Evolutionary conservation across 1,140 invertebrate species (phyloP).

Genomic region (Cepaea nemoralis): DNA sequence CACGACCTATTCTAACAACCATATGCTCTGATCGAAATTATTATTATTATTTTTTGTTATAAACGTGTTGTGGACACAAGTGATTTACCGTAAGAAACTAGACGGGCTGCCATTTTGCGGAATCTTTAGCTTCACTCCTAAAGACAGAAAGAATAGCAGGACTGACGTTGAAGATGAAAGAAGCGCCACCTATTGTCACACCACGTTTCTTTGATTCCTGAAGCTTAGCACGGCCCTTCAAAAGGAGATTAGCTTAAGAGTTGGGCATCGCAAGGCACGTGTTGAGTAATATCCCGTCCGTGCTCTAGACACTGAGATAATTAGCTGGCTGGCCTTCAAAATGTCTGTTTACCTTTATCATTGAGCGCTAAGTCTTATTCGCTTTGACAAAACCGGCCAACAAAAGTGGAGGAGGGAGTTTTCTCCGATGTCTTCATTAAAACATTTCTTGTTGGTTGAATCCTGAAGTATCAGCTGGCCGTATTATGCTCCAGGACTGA

Average conservation of each 20-base stretch:
- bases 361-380: not conserved
- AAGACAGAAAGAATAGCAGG: not conserved
- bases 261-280: not conserved
- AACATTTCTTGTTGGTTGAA: not conserved
- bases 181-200: not conserved
- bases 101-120: not conserved
- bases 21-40: no score
- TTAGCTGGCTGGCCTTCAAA: not conserved
- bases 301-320: not conserved
- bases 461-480: not conserved
- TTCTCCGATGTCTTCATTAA: not conserved
- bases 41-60: no score
- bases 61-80: not conserved
- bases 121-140: not conserved
- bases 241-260: slow-evolving; percentile 2
- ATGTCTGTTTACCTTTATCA: slow-evolving; percentile 4
- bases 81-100: not conserved
- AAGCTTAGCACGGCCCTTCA: not conserved
- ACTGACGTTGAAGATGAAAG: not conserved
- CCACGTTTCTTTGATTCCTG: not conserved
- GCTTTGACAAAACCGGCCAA: not conserved
- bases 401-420: not conserved
- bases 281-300: not conserved
- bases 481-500: not conserved
- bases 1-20: no score